Percentiles rank a stretch among this genome's conserved stretches.
Conservation (phyloP, 2,113 vertebrate species). For the Heterocephalus glaber region DNA sequence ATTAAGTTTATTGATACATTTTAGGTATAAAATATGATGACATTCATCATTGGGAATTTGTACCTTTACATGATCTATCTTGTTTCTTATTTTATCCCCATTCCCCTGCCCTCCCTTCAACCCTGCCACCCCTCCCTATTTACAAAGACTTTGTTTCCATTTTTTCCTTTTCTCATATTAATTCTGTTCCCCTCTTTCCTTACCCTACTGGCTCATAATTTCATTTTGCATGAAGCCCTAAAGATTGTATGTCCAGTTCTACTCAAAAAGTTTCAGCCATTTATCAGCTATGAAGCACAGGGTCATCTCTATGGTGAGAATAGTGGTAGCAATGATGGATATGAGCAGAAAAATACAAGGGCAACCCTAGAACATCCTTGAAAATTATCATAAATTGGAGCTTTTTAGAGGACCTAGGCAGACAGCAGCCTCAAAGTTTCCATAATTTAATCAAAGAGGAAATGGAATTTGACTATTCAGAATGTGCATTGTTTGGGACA, state of each 20-base stretch:
- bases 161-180: too few species aligned
- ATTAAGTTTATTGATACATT: too few species aligned
- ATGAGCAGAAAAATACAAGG: not conserved
- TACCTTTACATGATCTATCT: too few species aligned
- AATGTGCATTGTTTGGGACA: not conserved
- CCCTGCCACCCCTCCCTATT: too few species aligned
- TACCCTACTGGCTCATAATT: not conserved
- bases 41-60: too few species aligned
- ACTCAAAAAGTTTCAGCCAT: not conserved
- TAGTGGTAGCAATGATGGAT: not conserved
- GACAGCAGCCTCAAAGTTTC: not conserved
- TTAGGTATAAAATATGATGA: too few species aligned
- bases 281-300: not conserved
- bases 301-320: not conserved
- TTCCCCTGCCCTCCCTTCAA: too few species aligned
- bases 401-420: not conserved
- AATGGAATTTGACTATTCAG: not conserved
- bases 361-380: not conserved
- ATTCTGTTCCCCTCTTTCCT: too few species aligned
- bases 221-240: not conserved
- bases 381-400: not conserved
- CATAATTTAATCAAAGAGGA: slow-evolving; percentile 12
- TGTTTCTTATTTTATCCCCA: too few species aligned
- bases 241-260: not conserved
- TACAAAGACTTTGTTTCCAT: too few species aligned